A percentile compares a stretch with the other conserved stretches of the same genome.
Evolutionary conservation across 2,888 invertebrate genomes (phyloP).

Genomic region (Lasioglossum vierecki): DNA sequence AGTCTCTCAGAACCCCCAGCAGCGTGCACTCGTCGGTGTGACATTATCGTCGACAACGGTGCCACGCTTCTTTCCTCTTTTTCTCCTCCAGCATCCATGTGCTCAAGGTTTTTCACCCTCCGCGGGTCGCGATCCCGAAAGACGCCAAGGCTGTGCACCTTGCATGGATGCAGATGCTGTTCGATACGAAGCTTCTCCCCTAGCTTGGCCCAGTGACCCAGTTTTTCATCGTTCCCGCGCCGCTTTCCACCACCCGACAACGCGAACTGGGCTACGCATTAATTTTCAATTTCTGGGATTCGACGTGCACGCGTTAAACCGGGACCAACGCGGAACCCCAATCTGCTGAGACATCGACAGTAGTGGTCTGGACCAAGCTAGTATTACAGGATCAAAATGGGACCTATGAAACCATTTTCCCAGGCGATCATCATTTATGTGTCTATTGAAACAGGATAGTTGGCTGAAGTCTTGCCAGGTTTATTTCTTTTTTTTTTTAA

Average conservation of each 20-base stretch:
- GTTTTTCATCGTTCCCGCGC: constrained; percentile 56
- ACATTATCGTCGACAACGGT: neutral
- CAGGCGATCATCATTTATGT: no score
- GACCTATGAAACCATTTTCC: neutral
- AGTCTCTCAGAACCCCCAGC: neutral
- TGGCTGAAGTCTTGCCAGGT: neutral
- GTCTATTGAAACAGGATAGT: no score
- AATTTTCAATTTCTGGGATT: constrained; percentile 55
- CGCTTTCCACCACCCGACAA: constrained; percentile 30
- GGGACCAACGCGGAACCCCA: neutral
- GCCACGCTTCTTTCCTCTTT: neutral
- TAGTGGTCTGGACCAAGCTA: neutral
- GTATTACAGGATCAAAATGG: neutral
- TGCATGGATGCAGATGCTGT: constrained; percentile 65
- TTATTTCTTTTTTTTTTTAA: no score
- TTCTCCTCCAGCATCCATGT: no score
- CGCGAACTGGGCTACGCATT: constrained; percentile 42
- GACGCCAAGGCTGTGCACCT: constrained; percentile 25
- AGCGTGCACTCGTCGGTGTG: constrained; percentile 24
- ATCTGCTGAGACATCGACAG: neutral
- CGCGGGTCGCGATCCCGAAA: constrained; percentile 32
- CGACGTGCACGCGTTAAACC: constrained; percentile 10
- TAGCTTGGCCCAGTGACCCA: constrained; percentile 73
- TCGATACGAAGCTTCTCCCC: constrained; percentile 61
- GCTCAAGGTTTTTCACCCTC: constrained; percentile 18